Percentiles rank a stretch among this genome's conserved stretches.
Evolutionary conservation across 2,888 invertebrate species (phyloP).

Genomic region (Diarsia dahlii): DNA sequence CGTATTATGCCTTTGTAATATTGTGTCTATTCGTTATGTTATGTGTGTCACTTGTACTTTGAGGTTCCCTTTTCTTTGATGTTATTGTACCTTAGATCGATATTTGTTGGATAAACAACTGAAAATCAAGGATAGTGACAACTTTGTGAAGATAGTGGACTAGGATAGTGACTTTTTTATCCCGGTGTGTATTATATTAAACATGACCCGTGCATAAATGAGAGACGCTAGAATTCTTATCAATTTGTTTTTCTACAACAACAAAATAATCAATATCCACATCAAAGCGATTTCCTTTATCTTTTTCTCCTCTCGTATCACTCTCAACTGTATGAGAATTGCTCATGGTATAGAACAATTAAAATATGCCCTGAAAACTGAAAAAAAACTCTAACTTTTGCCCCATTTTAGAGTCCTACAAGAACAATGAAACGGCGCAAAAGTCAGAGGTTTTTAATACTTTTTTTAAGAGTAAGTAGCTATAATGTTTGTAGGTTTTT

Average conservation of each 20-base stretch:
- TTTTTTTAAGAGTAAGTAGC: background rate
- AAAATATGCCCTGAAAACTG: too few species aligned
- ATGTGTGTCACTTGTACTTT: background rate
- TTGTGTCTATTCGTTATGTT: constrained; percentile 8
- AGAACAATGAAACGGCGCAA: too few species aligned
- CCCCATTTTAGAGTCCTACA: too few species aligned
- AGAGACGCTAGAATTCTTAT: too few species aligned
- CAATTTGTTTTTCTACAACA: background rate
- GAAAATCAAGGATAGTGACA: background rate
- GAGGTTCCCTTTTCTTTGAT: background rate
- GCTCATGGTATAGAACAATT: too few species aligned
- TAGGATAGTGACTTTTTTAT: background rate
- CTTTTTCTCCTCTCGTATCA: background rate
- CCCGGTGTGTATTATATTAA: background rate
- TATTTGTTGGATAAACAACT: constrained; percentile 22
- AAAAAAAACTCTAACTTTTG: too few species aligned
- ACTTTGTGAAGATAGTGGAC: too few species aligned
- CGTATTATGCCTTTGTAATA: constrained; percentile 27
- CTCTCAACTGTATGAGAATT: background rate
- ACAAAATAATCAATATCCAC: background rate
- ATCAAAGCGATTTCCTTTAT: background rate
- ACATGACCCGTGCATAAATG: background rate
- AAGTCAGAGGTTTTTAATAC: too few species aligned
- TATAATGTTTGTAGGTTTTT: background rate
- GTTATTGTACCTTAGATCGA: constrained; percentile 9